Evolutionary conservation across 1,140 invertebrate species (phyloP).

Genomic region (Aphis gossypii): DNA sequence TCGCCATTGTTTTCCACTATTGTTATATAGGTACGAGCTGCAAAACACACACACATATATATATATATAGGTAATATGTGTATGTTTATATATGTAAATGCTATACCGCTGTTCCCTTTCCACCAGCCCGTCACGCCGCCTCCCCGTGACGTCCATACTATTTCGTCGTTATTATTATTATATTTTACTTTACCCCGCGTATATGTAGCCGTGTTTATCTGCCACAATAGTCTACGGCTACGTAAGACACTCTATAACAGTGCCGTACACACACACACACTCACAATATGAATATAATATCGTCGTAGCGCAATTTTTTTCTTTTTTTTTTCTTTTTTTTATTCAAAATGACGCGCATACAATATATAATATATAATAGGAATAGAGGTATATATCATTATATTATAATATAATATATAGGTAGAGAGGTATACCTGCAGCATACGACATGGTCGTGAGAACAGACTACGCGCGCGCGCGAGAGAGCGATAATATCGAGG

Average conservation of each 20-base stretch:
- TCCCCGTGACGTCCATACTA: background rate
- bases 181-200: background rate
- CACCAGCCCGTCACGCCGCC: background rate
- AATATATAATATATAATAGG: background rate
- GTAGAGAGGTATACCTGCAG: background rate
- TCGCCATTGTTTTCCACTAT: conserved; percentile 42
- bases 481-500: conserved; percentile 14
- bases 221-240: background rate
- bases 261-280: background rate
- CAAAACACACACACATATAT: too few species aligned
- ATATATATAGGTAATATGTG: background rate
- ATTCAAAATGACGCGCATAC: conserved; percentile 19
- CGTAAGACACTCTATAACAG: background rate
- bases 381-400: background rate
- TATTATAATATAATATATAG: background rate
- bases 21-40: background rate
- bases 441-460: conserved; percentile 15
- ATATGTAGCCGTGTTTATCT: background rate
- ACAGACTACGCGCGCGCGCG: background rate
- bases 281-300: background rate
- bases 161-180: background rate
- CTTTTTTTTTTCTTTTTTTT: background rate
- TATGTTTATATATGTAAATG: background rate
- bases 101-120: background rate
- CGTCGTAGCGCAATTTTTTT: background rate